Base-by-base conservation (phyloP, 2,113 vertebrate genomes). In the Serilophus lunatus region DNA sequence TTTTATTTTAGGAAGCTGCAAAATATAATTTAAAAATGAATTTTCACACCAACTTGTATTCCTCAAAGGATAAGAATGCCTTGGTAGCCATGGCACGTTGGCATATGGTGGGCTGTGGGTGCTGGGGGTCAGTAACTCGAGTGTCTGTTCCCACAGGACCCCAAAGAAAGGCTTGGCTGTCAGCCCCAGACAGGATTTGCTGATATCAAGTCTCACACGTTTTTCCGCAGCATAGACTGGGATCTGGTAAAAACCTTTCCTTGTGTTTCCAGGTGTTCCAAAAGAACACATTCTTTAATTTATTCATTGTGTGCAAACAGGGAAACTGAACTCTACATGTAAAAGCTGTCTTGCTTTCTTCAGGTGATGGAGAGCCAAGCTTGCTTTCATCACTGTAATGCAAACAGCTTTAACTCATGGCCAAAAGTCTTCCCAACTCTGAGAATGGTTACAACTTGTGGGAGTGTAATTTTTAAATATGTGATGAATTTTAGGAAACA, bases 151-250 rank as follows among this genome's bases (percentile, higher is more conserved):
- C 90, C 31, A 74, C 96, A 99, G 99, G 99, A 99, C 96, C 99
- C 99, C 77, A 99, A 99, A 97, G 99, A 99, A 96, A 98, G 99
- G 96, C 98, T 99, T 70, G 99, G 99, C 47, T 99, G 99, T 96
- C 99, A 99, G 96, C 98, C 98, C 3, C 98, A 99, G 97, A 99
- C 98, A 1, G 99, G 99, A 88, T 99, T 99, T 97, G 98, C 98
- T 13, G 99, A 99, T 94, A 99, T 99, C 97, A 99, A 99, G 98
- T 98, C 99, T 70, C 99, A 99, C 49, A 99, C 99, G 0, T 99
- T 99, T 98, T 99, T 99, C 98, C 99, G 99, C 97, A 99, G 98
- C 98, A 99, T 99, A 95, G 99, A 99, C 98, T 99, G 99, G 99
- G 99, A 99, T 83, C 98, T 99, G 99, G 99, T 99, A 98, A 99